These are phyloP conservation scores for Harpalus rubripes DNA, from an alignment of 2,888 invertebrate species.

Conservation along the genomic window DNA sequence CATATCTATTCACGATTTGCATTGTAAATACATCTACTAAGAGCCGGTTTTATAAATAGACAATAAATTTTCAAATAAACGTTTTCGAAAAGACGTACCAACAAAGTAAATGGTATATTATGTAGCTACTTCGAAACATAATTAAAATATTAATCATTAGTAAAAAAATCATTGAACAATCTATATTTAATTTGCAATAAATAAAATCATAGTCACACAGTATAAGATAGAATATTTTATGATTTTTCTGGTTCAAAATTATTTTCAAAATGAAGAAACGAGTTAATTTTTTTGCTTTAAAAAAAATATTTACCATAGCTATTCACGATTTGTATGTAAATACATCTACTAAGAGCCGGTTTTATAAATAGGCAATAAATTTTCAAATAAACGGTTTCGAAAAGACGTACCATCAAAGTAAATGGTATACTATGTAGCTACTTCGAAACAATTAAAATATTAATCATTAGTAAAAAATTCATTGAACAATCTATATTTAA, in stretches of 20 bases:
- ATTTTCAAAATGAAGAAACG: background rate
- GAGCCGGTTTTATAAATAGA: background rate
- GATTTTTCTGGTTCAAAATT: no score
- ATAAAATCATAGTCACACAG: no score
- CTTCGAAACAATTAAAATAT: background rate
- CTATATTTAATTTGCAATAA: background rate
- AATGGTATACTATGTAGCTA: background rate
- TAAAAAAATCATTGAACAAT: no score
- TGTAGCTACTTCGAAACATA: background rate
- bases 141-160: no score
- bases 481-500: background rate
- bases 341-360: background rate
- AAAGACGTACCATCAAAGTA: background rate
- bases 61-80: background rate
- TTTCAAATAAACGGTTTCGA: background rate
- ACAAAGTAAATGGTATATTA: background rate
- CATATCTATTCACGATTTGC: background rate
- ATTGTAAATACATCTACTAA: background rate
- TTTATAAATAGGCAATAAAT: background rate
- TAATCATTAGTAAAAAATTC: background rate
- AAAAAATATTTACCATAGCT: background rate
- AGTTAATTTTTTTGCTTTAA: background rate
- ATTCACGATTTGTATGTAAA: background rate
- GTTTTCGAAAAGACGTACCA: background rate
- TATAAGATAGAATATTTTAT: no score